Evolutionary conservation across 2,888 invertebrate species (phyloP).

Genomic region (Temnothorax rugatulus): DNA sequence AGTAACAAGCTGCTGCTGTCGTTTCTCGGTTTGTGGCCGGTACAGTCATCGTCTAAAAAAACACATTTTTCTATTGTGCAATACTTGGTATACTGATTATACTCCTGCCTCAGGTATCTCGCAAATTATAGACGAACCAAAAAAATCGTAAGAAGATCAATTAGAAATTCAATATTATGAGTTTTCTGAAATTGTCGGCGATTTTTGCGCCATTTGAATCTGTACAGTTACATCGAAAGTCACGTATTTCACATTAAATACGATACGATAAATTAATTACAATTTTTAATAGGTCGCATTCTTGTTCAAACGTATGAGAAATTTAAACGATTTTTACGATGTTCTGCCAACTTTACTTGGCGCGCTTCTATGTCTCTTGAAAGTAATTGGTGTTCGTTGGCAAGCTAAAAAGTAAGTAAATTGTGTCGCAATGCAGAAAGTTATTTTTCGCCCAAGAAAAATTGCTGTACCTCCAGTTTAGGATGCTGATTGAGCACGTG

Average conservation of each 20-base stretch:
- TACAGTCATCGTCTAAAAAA: neutral
- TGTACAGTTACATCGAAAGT: neutral
- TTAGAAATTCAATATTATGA: neutral
- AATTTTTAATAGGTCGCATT: constrained; percentile 17
- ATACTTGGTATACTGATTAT: neutral
- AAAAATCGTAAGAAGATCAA: neutral
- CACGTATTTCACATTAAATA: neutral
- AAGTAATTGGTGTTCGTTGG: neutral
- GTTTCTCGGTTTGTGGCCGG: constrained; percentile 7
- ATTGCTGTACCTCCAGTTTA: neutral
- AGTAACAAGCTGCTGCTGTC: constrained; percentile 18
- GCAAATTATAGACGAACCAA: neutral
- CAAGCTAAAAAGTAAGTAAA: constrained; percentile 8
- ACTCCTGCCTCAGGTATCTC: constrained; percentile 24
- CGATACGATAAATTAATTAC: neutral
- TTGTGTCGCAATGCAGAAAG: neutral
- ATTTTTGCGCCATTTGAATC: neutral
- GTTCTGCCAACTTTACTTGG: neutral
- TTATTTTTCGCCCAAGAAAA: neutral
- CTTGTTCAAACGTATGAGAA: neutral
- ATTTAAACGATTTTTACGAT: constrained; percentile 1
- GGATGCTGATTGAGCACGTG: constrained; percentile 24
- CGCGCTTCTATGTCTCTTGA: neutral
- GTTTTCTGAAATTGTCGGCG: no score
- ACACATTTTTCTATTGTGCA: neutral